Base-by-base conservation (phyloP, 2,888 invertebrate genomes). In the Hermodice carunculata region DNA sequence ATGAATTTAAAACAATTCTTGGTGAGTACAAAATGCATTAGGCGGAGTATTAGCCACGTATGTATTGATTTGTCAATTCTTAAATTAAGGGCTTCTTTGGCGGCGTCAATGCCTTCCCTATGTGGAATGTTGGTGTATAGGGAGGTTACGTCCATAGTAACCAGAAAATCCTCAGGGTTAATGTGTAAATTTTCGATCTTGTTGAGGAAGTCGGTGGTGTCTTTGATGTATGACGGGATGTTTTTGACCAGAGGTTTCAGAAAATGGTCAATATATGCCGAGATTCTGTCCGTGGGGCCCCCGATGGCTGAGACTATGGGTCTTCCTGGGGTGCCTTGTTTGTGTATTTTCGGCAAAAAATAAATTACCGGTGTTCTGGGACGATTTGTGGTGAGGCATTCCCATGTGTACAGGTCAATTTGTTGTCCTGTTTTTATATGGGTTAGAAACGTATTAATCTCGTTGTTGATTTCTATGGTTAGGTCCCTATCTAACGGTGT, bases 281-380 rank as follows among this genome's bases (percentile, higher is more conserved):
- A 24, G 26, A 49, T 49, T 49, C 32, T 49, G 17, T 49, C 49
- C 19, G 29, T 49, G 11, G 49, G 31, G 22, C 49, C 29, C 4
- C 29, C 17, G 17, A 31, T 28, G 6, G 28, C 49, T 1, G 49
- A 49, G 1, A 49, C 49, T 28, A 49, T 22, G 29, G 49, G 49
- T 3, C 49, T 6, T 28, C 49, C 49, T 2, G 49, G 49, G 1
- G 11, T 26, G 6, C 3, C n/a, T 22, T 22, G 19, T 22, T 49
- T 49, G 49, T 49, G 49, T 26, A 49, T 49, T 26, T 49, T 49
- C 3, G 49, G 49, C n/a, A 28, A n/a, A 14, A 49, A 49, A 28
- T 26, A 49, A 1, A 49, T 28, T 3, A 31, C 31, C 17, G 49
- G 49, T 6, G 49, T 14, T 49, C 17, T 49, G 19, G 29, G 3